Base-by-base conservation (phyloP, 2,113 vertebrate species). In the Otus sunia region DNA sequence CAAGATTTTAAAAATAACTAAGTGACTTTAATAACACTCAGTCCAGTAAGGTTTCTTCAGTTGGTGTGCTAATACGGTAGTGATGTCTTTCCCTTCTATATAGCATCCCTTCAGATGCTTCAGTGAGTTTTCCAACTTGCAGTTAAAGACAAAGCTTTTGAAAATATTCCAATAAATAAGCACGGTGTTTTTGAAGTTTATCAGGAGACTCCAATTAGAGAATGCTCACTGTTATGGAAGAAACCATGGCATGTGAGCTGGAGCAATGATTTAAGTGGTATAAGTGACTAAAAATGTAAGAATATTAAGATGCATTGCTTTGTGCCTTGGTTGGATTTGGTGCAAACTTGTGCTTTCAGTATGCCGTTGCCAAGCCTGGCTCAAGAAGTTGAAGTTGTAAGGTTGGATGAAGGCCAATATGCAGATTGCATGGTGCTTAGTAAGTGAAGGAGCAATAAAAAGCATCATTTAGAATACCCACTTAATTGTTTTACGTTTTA, bases 1-100 rank as follows among this genome's bases (percentile, higher is more conserved):
- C 13, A 78, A 59, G 69, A 95, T 53, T 94, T 75, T 39, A 88
- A 95, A 95, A 95, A 87, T 90, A 93, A 77, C 60, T 59, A 45
- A 50, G 53, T 66, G 79, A 43, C 75, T 95, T 89, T 14, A 92
- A 34, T 83, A 86, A 73, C 37, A 43, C 18, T n/a, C 11, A 72
- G 92, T 80, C 72, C 89, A 83, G 47, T 64, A 45, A 85, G 37
- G 52, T 59, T 75, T 52, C 83, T 95, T 95, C 93, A 88, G 91
- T 79, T 89, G 50, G 6, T 92, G 55, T 68, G 55, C 68, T 87
- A 58, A 74, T 87, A 58, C n/a, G 43, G 26, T 27, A 26, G 55
- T 15, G 71, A 23, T 80, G 74, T 27, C 22, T 81, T 92, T 80
- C 25, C 37, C 47, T 85, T 82, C 78, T 55, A 2, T 5, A 25